Evolutionary conservation across 2,113 vertebrate species (phyloP).

Genomic region (rabbit (Oryctolagus cuniculus)): DNA sequence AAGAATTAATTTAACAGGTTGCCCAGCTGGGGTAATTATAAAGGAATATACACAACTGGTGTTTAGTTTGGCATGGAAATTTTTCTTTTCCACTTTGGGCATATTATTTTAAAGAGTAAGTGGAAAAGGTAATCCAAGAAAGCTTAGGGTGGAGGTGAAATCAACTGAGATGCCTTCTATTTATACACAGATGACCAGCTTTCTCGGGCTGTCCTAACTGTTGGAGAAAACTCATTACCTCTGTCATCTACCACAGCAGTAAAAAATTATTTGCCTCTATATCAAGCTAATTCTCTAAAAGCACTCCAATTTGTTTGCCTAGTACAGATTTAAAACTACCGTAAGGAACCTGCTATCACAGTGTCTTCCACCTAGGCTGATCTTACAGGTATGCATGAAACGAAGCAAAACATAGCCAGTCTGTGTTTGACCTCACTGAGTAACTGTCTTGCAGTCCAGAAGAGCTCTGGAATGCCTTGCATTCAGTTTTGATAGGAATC

Average conservation of each 20-base stretch:
- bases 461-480: neutral
- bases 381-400: neutral
- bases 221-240: neutral
- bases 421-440: conserved; percentile 2
- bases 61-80: neutral
- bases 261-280: neutral
- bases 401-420: neutral
- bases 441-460: neutral
- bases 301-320: neutral
- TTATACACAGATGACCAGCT: conserved; percentile 20
- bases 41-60: neutral
- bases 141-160: neutral
- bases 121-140: conserved; percentile 41
- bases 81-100: neutral
- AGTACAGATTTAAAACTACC: neutral
- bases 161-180: conserved; percentile 57
- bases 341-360: neutral
- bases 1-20: conserved; percentile 22
- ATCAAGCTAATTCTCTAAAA: conserved; percentile 29
- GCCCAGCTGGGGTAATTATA: neutral
- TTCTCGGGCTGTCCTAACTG: neutral
- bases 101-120: conserved; percentile 46
- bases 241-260: neutral
- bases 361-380: neutral
- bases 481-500: neutral